phyloP scores from a whole-genome alignment of 2,113 vertebrate genomes.

The Tricholaema leucomelas region DNA sequence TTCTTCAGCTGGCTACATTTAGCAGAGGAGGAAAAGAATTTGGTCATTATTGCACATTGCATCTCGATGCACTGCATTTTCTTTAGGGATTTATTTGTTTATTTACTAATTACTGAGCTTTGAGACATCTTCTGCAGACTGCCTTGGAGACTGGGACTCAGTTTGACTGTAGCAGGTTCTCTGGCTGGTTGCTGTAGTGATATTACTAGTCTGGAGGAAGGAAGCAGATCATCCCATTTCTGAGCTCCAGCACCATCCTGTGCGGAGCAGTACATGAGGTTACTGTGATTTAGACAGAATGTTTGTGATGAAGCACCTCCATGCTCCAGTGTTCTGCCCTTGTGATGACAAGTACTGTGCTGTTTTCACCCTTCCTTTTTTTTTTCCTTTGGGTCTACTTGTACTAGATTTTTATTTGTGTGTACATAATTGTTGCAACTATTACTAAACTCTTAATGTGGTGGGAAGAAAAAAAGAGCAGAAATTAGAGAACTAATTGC shows the following conservation, averaged over 20 bases:
- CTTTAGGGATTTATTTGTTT: neutral
- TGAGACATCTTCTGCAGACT: neutral
- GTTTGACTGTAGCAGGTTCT: neutral
- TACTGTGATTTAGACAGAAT: neutral
- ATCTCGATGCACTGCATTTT: neutral
- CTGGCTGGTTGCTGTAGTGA: neutral
- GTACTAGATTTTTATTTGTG: neutral
- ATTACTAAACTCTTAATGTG: neutral
- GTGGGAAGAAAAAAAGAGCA: neutral
- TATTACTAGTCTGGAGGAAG: neutral
- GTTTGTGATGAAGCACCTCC: neutral
- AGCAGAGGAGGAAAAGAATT: neutral
- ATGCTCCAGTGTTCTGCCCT: neutral
- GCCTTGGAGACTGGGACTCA: neutral
- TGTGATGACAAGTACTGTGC: neutral
- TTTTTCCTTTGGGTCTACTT: neutral
- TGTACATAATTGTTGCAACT: neutral
- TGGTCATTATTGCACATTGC: rapidly evolving
- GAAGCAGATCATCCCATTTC: neutral
- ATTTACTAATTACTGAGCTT: neutral
- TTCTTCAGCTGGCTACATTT: neutral
- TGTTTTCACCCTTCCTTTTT: conserved; percentile 1
- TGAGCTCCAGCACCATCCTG: neutral
- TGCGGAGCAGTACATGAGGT: neutral
- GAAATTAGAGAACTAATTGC: neutral